Percentiles rank a stretch among this genome's conserved stretches.
Evolutionary conservation across 2,888 invertebrate genomes (phyloP).

Genomic region (Metellina segmentata): DNA sequence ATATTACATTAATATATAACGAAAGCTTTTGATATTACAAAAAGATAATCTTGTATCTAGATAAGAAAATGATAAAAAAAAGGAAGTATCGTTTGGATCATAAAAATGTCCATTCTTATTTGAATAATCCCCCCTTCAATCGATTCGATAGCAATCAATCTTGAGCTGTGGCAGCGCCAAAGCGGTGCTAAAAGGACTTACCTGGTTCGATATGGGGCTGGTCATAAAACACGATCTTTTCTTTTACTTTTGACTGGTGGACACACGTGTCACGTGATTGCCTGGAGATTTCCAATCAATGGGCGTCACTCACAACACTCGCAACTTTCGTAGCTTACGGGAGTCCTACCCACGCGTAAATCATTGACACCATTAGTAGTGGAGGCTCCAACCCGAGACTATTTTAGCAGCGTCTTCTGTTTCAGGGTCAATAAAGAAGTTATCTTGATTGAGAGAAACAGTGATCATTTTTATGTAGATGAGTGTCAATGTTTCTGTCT

Average conservation of each 20-base stretch:
- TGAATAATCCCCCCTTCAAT: constrained; percentile 24
- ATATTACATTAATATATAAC: too few relatives aligned
- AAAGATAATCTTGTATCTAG: too few relatives aligned
- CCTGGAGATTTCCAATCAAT: constrained; percentile 67
- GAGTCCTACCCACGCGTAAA: background rate
- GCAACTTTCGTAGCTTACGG: constrained; percentile 37
- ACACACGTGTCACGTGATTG: constrained; percentile 60
- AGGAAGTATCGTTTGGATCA: background rate
- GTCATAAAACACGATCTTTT: constrained; percentile 52
- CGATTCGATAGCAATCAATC: constrained; percentile 51
- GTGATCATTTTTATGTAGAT: too few relatives aligned
- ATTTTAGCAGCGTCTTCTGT: background rate
- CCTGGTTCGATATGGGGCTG: constrained; percentile 20
- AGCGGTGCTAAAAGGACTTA: constrained; percentile 34
- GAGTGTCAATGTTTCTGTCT: too few relatives aligned
- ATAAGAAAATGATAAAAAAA: too few relatives aligned
- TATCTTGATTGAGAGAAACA: too few relatives aligned
- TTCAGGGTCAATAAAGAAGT: too few relatives aligned
- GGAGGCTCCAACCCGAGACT: too few relatives aligned
- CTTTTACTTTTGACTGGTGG: constrained; percentile 41
- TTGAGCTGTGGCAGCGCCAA: constrained; percentile 36
- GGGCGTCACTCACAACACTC: constrained; percentile 49
- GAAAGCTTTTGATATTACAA: too few relatives aligned
- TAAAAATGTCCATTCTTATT: constrained; percentile 6
- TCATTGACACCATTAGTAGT: too few relatives aligned